phyloP scores from a whole-genome alignment of 2,888 invertebrate species.

The Yponomeuta cagnagella region DNA sequence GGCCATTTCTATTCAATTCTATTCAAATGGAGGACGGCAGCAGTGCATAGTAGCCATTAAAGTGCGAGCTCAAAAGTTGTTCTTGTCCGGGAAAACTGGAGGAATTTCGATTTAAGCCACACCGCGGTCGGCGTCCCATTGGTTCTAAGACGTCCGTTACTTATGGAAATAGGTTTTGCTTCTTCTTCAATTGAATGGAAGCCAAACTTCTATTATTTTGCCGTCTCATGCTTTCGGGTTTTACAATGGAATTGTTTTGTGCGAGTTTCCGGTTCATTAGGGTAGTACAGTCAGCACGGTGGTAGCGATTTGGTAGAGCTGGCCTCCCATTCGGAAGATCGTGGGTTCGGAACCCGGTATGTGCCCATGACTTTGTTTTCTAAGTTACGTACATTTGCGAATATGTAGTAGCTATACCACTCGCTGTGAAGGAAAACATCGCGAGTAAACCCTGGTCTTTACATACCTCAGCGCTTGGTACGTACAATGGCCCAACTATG shows the following conservation, averaged over 20 bases:
- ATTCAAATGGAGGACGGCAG: not conserved
- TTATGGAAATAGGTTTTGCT: not conserved
- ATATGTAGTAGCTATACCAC: too few relatives aligned
- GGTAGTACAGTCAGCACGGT: too few relatives aligned
- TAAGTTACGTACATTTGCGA: too few relatives aligned
- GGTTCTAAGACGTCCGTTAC: not conserved
- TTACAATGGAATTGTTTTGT: not conserved
- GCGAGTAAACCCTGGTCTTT: too few relatives aligned
- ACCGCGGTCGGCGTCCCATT: not conserved
- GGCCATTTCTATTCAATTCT: not conserved
- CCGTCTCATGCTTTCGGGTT: not conserved
- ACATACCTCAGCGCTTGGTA: too few relatives aligned
- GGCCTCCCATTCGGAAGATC: too few relatives aligned
- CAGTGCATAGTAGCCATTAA: not conserved
- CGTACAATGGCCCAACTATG: too few relatives aligned
- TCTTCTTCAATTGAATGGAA: not conserved
- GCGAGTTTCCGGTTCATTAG: not conserved
- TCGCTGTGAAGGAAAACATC: too few relatives aligned
- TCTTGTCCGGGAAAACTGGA: not conserved
- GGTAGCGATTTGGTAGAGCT: too few relatives aligned
- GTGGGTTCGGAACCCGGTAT: too few relatives aligned
- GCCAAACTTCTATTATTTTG: not conserved
- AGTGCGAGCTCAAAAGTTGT: not conserved
- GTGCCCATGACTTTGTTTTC: too few relatives aligned
- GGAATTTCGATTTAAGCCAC: slow-evolving; percentile 1